These are phyloP conservation scores for Ferdinandea cuprea DNA, from an alignment of 2,888 invertebrate genomes.

Conservation along the genomic window DNA sequence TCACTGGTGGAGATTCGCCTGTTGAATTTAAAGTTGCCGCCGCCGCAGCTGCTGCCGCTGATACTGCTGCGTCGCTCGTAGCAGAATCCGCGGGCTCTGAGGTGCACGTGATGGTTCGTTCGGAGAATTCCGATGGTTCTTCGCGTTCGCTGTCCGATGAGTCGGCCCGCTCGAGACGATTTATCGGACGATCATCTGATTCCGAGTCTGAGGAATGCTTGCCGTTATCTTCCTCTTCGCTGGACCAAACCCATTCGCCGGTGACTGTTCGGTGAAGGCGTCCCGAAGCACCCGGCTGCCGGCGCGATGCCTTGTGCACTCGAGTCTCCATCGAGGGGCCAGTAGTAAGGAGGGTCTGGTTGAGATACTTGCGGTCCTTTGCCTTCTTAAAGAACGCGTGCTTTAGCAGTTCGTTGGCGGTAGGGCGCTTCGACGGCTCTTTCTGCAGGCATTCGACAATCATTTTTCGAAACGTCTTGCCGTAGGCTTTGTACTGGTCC, in stretches of 20 bases:
- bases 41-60: conserved; percentile 58
- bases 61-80: conserved; percentile 57
- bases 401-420: conserved; percentile 97
- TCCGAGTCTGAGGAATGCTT: conserved; percentile 84
- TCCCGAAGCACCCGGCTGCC: conserved; percentile 94
- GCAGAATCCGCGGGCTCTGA: conserved; percentile 79
- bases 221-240: conserved; percentile 93
- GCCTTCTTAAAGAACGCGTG: conserved; percentile 99
- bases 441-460: conserved; percentile 98
- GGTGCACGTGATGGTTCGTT: conserved; percentile 83
- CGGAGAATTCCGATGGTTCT: conserved; percentile 82
- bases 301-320: conserved; percentile 92
- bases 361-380: conserved; percentile 94
- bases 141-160: conserved; percentile 86
- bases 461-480: conserved; percentile 98
- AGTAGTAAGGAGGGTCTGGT: conserved; percentile 92
- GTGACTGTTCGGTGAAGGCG: conserved; percentile 96
- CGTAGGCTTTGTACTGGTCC: conserved; percentile 98
- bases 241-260: conserved; percentile 99
- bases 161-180: conserved; percentile 85
- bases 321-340: conserved; percentile 95
- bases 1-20: conserved; percentile 85
- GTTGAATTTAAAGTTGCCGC: conserved; percentile 65
- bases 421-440: conserved; percentile 96
- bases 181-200: conserved; percentile 86